Conservation (phyloP, 92 coral and sea anemone genomes). For the Palythoa grandiflora region DNA sequence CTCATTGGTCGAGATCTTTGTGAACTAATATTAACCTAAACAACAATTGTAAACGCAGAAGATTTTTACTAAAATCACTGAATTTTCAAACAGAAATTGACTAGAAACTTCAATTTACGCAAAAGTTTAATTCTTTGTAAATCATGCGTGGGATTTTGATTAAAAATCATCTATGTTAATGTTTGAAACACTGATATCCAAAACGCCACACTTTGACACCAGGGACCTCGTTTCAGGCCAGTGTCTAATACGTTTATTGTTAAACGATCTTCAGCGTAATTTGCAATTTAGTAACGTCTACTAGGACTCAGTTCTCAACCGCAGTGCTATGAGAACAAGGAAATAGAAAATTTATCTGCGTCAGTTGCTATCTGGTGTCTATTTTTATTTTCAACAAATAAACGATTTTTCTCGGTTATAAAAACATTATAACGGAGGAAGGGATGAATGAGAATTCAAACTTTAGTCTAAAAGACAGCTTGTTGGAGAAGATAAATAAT, state of each 20-base stretch:
- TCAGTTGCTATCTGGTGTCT: neutral
- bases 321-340: neutral
- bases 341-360: neutral
- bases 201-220: neutral
- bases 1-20: constrained; percentile 14
- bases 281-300: neutral
- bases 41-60: neutral
- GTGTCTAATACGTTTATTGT: neutral
- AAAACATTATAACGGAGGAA: neutral
- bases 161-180: neutral
- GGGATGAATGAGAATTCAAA: neutral
- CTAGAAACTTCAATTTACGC: neutral
- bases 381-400: neutral
- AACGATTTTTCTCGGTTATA: neutral
- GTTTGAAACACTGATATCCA: neutral
- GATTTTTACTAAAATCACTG: constrained; percentile 32
- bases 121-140: neutral
- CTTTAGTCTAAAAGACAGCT: neutral
- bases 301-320: neutral
- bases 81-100: constrained; percentile 9
- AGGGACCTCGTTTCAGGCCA: neutral
- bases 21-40: constrained; percentile 6
- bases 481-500: no score
- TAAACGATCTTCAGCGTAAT: neutral
- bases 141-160: neutral